Conservation (phyloP, 2,888 invertebrate species). For the Dorcus hopei region DNA sequence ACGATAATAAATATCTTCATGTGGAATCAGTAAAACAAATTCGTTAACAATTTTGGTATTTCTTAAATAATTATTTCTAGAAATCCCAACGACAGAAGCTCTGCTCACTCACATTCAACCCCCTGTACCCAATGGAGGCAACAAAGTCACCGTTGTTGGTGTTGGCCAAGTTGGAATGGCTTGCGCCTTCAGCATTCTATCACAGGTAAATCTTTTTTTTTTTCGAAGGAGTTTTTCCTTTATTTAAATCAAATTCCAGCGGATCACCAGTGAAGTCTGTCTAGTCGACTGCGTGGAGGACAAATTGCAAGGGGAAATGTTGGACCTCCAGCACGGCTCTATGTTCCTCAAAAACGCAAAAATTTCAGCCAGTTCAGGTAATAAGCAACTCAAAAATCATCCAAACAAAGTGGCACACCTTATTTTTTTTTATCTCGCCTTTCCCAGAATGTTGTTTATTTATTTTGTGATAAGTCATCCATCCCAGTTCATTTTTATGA, state of each 20-base stretch:
- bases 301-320: slow-evolving; percentile 81
- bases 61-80: slow-evolving; percentile 8
- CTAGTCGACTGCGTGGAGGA: slow-evolving; percentile 79
- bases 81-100: slow-evolving; percentile 17
- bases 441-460: background rate
- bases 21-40: too few relatives aligned
- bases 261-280: slow-evolving; percentile 74
- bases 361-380: slow-evolving; percentile 69
- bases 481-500: background rate
- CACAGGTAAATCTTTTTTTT: slow-evolving; percentile 58
- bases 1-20: too few relatives aligned
- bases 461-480: background rate
- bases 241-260: slow-evolving; percentile 45
- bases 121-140: slow-evolving; percentile 46
- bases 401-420: background rate
- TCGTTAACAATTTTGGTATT: too few relatives aligned
- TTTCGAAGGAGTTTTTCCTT: background rate
- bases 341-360: slow-evolving; percentile 76
- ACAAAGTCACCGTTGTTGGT: slow-evolving; percentile 84
- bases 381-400: background rate
- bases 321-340: slow-evolving; percentile 87
- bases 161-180: slow-evolving; percentile 91
- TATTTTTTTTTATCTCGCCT: background rate
- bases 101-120: slow-evolving; percentile 22
- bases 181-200: slow-evolving; percentile 78